Conservation (phyloP, 2,888 invertebrate genomes). For the Schizotus pectinicornis region DNA sequence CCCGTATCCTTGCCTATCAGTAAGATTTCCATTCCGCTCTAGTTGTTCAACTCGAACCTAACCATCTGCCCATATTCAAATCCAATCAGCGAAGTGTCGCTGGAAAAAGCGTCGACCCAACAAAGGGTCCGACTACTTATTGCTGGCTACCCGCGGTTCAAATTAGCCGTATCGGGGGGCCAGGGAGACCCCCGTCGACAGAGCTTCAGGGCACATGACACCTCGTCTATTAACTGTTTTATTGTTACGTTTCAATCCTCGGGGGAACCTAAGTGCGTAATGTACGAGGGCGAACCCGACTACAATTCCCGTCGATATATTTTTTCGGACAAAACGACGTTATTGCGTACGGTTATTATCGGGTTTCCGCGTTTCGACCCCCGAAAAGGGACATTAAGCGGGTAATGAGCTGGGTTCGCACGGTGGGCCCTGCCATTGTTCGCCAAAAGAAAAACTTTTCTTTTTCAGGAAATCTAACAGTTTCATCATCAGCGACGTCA, state of each 20-base stretch:
- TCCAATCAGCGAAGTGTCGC: constrained; percentile 55
- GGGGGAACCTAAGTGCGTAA: constrained; percentile 38
- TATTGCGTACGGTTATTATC: constrained; percentile 45
- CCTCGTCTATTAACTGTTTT: constrained; percentile 61
- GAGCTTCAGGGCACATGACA: constrained; percentile 58
- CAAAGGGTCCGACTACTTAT: constrained; percentile 54
- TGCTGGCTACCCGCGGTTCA: constrained; percentile 59
- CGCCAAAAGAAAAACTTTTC: no score
- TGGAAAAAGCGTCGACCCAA: constrained; percentile 48
- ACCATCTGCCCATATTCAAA: constrained; percentile 46
- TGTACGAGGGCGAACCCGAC: constrained; percentile 32
- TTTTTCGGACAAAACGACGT: constrained; percentile 51
- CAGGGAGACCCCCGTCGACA: constrained; percentile 51
- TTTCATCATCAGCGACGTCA: no score
- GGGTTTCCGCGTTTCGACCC: constrained; percentile 46
- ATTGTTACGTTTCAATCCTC: constrained; percentile 59
- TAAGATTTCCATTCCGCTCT: no score
- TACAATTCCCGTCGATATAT: constrained; percentile 47
- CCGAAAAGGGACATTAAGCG: constrained; percentile 2
- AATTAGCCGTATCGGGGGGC: constrained; percentile 58
- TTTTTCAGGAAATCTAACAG: no score
- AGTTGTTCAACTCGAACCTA: no score
- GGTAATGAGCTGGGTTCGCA: constrained; percentile 52
- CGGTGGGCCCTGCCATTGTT: constrained; percentile 21
- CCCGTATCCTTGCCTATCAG: no score